Evolutionary conservation across 2,888 invertebrate genomes (phyloP), one percentile per base, ranked within the genome.

Genomic region (Cheilosia variabilis): DNA sequence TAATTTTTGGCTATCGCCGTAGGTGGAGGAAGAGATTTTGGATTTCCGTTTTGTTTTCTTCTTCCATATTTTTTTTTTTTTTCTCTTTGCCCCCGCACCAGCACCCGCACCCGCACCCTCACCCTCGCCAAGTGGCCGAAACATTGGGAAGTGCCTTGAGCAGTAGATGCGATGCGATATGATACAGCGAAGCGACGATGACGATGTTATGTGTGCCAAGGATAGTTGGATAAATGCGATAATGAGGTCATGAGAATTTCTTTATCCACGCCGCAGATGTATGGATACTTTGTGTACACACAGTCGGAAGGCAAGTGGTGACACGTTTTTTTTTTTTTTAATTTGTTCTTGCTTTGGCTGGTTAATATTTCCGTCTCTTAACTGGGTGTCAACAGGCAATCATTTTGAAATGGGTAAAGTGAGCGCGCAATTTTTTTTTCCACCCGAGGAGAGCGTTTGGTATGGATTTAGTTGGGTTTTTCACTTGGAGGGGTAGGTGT

Each of bases 221-320:
- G 79, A 79, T 79, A 66, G 58, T 66, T 58, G 53, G 52, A 65
- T 62, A 58, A 78, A 71, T 71, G 63, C 71, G 63, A 66, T 79
- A 79, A 72, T 65, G 72, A 79, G 79, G 79, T 79, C 79, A 79
- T 72, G 72, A 60, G 58, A 60, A 72, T 52, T 52, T 65, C 72
- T 65, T 72, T 72, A 71, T 79, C 65, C 65, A 52, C 24, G 79
- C 37, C 55, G 58, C 50, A 65, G 47, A 58, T 65, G 50, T 65
- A 45, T 45, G 6, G 50, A 22, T 50, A 52, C 50, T 52, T 43
- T 60, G 58, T 77, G 68, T 75, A 57, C 55, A 43, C 15, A 37
- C 13, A 37, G 37, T 37, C 37, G 37, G 37, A 37, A 37, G 37
- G 37, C 37, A 37, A 10, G 37, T 37, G 13, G 37, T 37, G 37